Evolutionary conservation across 2,113 vertebrate genomes (phyloP).

Genomic region (Daubentonia madagascariensis): DNA sequence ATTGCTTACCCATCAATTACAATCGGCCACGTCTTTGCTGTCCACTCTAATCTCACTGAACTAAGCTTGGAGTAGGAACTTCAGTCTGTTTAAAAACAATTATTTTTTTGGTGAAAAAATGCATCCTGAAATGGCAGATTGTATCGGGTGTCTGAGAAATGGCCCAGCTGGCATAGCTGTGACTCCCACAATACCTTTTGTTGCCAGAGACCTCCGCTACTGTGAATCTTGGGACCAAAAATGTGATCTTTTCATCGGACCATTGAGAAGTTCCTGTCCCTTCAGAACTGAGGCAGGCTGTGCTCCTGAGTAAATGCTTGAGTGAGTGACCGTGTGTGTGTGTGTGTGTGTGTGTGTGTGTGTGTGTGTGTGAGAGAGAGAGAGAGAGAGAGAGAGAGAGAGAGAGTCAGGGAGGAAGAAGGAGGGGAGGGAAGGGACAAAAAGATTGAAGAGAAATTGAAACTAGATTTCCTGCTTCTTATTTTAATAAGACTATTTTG

Average conservation of each 20-base stretch:
- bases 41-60: slow-evolving; percentile 53
- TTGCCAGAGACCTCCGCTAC: slow-evolving; percentile 61
- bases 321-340: background rate
- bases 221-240: slow-evolving; percentile 59
- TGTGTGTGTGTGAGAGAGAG: background rate
- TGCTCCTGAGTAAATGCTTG: background rate
- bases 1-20: slow-evolving; percentile 78
- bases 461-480: slow-evolving; percentile 56
- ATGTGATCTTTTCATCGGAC: slow-evolving; percentile 53
- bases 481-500: slow-evolving; percentile 23
- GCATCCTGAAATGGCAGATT: slow-evolving; percentile 50
- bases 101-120: slow-evolving; percentile 32
- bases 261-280: slow-evolving; percentile 46
- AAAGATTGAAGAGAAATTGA: slow-evolving; percentile 41
- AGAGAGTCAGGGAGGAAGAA: background rate
- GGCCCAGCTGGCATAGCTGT: slow-evolving; percentile 61
- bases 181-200: slow-evolving; percentile 73
- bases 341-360: background rate
- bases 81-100: background rate
- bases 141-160: slow-evolving; percentile 55
- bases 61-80: slow-evolving; percentile 50
- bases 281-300: slow-evolving; percentile 37
- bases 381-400: background rate
- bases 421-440: background rate
- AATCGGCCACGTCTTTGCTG: slow-evolving; percentile 33